A percentile compares a stretch with the other conserved stretches of the same genome.
Conservation (phyloP, 2,797 vertebrate genomes). For the Steatocranus sp. region DNA sequence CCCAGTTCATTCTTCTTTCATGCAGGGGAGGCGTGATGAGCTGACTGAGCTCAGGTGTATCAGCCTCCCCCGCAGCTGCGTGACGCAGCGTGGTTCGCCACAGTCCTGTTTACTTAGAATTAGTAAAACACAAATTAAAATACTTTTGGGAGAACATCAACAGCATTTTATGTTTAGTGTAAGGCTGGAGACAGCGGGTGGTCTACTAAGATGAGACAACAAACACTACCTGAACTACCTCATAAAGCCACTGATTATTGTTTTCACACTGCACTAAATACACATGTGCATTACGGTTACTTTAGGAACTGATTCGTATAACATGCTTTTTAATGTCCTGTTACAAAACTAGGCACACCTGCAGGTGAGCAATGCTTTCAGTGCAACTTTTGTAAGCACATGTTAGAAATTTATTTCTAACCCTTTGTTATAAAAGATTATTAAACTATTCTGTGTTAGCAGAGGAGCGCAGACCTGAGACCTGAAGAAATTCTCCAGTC, state of each 20-base stretch:
- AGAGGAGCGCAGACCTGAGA: slow-evolving; percentile 23
- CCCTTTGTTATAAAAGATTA: neutral
- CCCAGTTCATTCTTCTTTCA: neutral
- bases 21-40: neutral
- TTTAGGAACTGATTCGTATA: neutral
- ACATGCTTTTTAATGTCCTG: neutral
- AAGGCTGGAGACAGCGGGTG: neutral
- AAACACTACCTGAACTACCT: neutral
- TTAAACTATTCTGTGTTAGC: neutral
- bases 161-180: neutral
- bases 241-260: neutral
- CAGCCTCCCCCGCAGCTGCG: neutral
- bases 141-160: neutral
- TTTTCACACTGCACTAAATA: neutral
- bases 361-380: neutral
- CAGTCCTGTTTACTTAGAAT: neutral
- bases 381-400: neutral
- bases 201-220: neutral
- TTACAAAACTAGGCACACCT: neutral
- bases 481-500: slow-evolving; percentile 85
- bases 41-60: neutral
- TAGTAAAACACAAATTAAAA: neutral
- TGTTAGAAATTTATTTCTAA: neutral
- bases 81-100: too few species aligned
- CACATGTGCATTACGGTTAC: neutral